These are phyloP conservation scores for Pholis gunnellus DNA, from an alignment of 2,113 vertebrate species.

Conservation along the genomic window DNA sequence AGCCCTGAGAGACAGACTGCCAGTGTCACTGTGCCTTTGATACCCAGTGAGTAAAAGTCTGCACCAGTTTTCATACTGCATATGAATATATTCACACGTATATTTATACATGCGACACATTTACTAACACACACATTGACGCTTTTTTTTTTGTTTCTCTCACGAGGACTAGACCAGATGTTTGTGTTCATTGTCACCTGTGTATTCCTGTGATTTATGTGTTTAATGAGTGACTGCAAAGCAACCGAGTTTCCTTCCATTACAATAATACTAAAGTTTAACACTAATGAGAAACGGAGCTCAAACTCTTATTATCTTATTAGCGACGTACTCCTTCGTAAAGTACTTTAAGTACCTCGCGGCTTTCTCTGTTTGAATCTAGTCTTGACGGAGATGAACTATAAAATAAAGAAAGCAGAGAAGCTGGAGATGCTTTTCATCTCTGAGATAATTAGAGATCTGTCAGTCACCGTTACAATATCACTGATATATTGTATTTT, in stretches of 20 bases:
- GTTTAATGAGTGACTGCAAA: slow-evolving; percentile 13
- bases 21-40: slow-evolving; percentile 34
- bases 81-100: slow-evolving; percentile 12
- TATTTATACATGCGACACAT: slow-evolving; percentile 9
- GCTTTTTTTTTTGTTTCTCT: not conserved
- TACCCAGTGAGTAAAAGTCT: slow-evolving; percentile 24
- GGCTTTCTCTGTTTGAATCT: slow-evolving; percentile 13
- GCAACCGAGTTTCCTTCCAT: slow-evolving; percentile 1
- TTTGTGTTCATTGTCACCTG: slow-evolving; percentile 16
- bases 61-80: not conserved
- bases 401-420: not conserved
- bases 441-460: not conserved
- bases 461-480: not conserved
- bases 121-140: not conserved
- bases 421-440: not conserved
- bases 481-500: not conserved
- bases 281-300: not conserved
- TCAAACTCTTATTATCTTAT: not conserved
- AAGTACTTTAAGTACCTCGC: not conserved
- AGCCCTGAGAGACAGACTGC: slow-evolving; percentile 42
- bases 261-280: not conserved
- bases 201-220: slow-evolving; percentile 38
- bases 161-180: not conserved
- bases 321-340: not conserved
- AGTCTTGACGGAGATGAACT: not conserved